Percentiles rank a stretch among this genome's conserved stretches.
phyloP scores from a whole-genome alignment of 2,797 vertebrate genomes.

The Artibeus jamaicensis region DNA sequence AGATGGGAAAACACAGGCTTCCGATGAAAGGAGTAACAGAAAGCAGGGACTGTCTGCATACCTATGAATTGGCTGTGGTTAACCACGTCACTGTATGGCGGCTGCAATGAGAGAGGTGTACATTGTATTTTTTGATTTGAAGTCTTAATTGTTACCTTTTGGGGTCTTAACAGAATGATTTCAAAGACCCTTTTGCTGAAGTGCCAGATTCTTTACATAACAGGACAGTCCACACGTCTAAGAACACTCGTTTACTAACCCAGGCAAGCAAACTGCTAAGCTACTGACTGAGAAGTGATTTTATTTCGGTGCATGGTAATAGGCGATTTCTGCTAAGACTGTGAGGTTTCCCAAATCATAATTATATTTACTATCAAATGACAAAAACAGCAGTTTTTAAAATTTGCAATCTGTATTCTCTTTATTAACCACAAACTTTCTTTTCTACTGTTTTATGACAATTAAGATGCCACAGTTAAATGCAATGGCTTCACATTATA shows the following conservation, averaged over 20 bases:
- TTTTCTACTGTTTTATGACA: background rate
- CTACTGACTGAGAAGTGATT: background rate
- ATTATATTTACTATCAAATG: background rate
- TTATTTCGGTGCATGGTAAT: background rate
- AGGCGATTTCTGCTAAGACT: background rate
- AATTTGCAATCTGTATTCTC: background rate
- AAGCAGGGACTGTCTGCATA: fast-evolving
- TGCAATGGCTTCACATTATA: background rate
- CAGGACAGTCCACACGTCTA: background rate
- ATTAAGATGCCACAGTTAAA: background rate
- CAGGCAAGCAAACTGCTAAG: background rate
- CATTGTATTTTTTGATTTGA: background rate
- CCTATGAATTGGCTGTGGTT: background rate
- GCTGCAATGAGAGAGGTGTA: background rate
- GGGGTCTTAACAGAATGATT: background rate
- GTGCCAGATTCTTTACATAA: background rate
- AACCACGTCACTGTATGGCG: background rate
- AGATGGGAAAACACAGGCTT: background rate
- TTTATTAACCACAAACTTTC: background rate
- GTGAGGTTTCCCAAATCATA: background rate
- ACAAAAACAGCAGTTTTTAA: background rate
- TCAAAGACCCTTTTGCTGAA: background rate
- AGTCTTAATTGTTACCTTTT: background rate
- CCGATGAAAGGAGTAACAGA: background rate
- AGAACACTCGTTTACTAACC: background rate